Base-by-base conservation (phyloP, 2,113 vertebrate genomes). In the Chrysemys picta region DNA sequence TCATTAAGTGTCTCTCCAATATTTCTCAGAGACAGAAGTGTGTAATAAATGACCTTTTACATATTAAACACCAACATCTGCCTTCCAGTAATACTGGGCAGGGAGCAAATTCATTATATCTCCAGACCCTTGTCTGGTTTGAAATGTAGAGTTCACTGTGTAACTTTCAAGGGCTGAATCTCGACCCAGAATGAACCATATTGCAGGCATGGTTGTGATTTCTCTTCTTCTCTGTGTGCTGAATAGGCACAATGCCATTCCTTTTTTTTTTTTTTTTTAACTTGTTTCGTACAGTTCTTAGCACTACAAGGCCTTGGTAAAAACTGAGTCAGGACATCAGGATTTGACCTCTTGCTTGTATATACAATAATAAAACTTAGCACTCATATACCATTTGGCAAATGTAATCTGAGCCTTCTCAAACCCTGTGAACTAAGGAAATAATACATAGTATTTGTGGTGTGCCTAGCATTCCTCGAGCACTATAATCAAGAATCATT, bases 391-490 rank as follows among this genome's bases (percentile, higher is more conserved):
- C 24, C 75, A 76, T 47, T 2, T 75, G 31, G 50, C 3, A 47
- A 35, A 38, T 79, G 52, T 85, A 53, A 90, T 6, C 10, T 81
- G 16, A 5, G 42, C 3, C 12, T 84, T 13, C 21, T 12, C 16
- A 42, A 2, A 84, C 59, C 8, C 24, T 4, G 10, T 89, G 6
- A 3, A 27, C 2, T 59, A 57, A 82, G 49, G 49, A 25, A 72
- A 4, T 78, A 83, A 90, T n/a, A 47, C 82, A 82, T 8, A 27
- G 42, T 76, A 27, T 6, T 76, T 76, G 31, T 50, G 80, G 8
- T 49, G n/a, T 19, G 16, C 0, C 0, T 10, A 49, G 31, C 38
- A 72, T 21, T 45, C 42, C 25, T 54, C 22, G 29, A 69, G 35
- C 19, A 72, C 19, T 72, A 22, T 38, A 72, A 38, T 38, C n/a